phyloP scores from a whole-genome alignment of 2,797 vertebrate species.

The Brachyrhaphis roseni region DNA sequence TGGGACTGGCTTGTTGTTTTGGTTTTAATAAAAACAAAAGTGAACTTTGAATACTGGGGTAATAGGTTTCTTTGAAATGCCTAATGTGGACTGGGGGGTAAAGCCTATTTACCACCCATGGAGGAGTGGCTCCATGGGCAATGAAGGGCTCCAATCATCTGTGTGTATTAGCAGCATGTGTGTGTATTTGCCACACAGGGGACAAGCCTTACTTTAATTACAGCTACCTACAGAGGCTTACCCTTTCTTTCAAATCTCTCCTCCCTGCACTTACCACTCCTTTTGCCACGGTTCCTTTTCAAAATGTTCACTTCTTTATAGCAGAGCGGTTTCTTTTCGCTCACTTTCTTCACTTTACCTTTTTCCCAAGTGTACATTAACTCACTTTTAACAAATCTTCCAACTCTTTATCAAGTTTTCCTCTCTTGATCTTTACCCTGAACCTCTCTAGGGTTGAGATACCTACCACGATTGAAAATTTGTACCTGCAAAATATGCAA shows the following conservation, averaged over 20 bases:
- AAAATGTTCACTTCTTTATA: slow-evolving; percentile 17
- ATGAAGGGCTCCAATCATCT: slow-evolving; percentile 43
- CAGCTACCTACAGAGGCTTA: slow-evolving; percentile 56
- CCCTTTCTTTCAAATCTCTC: slow-evolving; percentile 64
- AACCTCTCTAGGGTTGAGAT: not conserved
- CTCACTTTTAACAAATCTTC: slow-evolving; percentile 31
- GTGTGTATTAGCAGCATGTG: slow-evolving; percentile 51
- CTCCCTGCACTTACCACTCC: slow-evolving; percentile 40
- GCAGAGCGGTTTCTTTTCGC: slow-evolving; percentile 14
- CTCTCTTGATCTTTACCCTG: slow-evolving; percentile 21
- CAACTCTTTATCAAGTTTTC: slow-evolving; percentile 32
- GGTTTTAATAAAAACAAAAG: slow-evolving; percentile 8
- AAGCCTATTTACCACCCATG: slow-evolving; percentile 46
- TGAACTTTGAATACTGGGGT: slow-evolving; percentile 3
- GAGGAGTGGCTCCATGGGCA: slow-evolving; percentile 37
- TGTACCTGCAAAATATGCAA: not conserved
- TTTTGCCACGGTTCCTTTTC: slow-evolving; percentile 36
- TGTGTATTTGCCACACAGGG: slow-evolving; percentile 54
- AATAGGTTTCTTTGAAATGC: slow-evolving; percentile 36
- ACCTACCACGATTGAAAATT: not conserved
- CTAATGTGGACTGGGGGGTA: slow-evolving; percentile 38
- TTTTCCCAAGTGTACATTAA: slow-evolving; percentile 18
- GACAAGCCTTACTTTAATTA: slow-evolving; percentile 67
- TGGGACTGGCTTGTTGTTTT: slow-evolving; percentile 2
- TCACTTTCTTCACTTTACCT: slow-evolving; percentile 35